Evolutionary conservation across 2,888 invertebrate species (phyloP).

Genomic region (Mongoloraphidia duomilia): DNA sequence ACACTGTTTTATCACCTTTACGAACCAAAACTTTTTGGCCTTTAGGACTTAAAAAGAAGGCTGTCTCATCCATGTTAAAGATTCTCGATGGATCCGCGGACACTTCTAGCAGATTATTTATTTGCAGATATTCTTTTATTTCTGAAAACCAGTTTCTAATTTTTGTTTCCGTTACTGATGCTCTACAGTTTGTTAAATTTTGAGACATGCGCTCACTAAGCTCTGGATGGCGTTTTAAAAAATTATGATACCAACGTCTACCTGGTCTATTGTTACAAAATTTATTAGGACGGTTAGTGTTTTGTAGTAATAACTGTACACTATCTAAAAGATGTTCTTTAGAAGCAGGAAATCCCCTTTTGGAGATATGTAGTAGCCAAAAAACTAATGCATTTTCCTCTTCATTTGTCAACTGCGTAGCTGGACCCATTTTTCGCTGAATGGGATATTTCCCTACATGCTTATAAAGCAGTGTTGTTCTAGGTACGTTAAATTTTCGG

Average conservation of each 20-base stretch:
- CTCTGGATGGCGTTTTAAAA: constrained; percentile 5
- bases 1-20: constrained; percentile 21
- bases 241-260: constrained; percentile 20
- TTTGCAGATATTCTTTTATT: constrained; percentile 17
- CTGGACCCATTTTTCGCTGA: constrained; percentile 5
- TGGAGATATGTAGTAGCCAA: constrained; percentile 17
- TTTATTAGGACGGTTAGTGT: constrained; percentile 12
- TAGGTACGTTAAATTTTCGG: constrained; percentile 14
- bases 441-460: constrained; percentile 8
- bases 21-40: constrained; percentile 19
- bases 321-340: constrained; percentile 20
- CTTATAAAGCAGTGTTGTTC: constrained; percentile 11
- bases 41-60: constrained; percentile 24
- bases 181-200: constrained; percentile 17
- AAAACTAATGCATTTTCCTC: constrained; percentile 7
- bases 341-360: constrained; percentile 20
- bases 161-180: constrained; percentile 18
- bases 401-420: constrained; percentile 4
- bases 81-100: constrained; percentile 18
- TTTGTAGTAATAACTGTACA: constrained; percentile 15
- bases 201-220: constrained; percentile 19
- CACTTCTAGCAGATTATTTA: constrained; percentile 15
- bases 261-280: constrained; percentile 21
- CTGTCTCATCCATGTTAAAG: constrained; percentile 25
- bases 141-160: constrained; percentile 20